phyloP scores from a whole-genome alignment of 2,113 vertebrate genomes.

The human (Homo sapiens) region DNA sequence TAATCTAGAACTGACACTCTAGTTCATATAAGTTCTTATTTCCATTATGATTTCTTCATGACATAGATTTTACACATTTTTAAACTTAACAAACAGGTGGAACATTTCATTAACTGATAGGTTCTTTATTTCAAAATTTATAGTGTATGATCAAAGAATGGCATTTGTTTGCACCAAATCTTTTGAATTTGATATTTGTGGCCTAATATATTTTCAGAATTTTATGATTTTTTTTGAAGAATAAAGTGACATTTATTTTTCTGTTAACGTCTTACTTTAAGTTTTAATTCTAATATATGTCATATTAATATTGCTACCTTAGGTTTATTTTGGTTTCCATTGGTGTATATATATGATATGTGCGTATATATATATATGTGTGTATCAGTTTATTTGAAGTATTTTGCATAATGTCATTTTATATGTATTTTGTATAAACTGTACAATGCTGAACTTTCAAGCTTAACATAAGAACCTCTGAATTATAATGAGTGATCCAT shows the following conservation, averaged over 20 bases:
- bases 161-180: neutral
- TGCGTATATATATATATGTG: accelerated
- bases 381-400: neutral
- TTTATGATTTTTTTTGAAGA: neutral
- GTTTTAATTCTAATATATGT: neutral
- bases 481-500: neutral
- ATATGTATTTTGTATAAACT: neutral
- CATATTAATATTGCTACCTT: neutral
- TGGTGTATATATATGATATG: neutral
- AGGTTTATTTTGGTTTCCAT: neutral
- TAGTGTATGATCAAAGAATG: neutral
- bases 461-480: neutral
- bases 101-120: neutral
- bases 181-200: neutral
- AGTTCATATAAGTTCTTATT: neutral
- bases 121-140: neutral
- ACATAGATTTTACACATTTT: neutral
- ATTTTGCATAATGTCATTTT: neutral
- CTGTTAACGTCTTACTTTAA: neutral
- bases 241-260: neutral
- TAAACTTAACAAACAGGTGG: neutral
- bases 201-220: neutral
- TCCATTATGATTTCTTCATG: neutral
- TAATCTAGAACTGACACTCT: neutral
- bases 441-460: neutral